phyloP scores from a whole-genome alignment of 2,888 invertebrate genomes.

The Drosophila robusta region DNA sequence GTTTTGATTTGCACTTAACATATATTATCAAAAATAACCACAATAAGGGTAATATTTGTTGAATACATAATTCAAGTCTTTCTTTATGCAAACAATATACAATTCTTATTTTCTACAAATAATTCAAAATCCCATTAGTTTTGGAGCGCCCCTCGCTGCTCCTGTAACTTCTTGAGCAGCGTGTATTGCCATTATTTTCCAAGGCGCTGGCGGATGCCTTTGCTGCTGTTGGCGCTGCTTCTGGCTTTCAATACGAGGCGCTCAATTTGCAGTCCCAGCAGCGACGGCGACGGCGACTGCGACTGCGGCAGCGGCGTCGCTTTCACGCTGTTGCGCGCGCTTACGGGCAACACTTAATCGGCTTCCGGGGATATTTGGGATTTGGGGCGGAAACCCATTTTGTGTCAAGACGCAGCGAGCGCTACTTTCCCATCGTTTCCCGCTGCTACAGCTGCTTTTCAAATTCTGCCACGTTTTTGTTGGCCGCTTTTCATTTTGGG shows the following conservation, averaged over 20 bases:
- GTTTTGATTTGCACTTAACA: too few relatives aligned
- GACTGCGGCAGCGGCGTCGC: conserved; percentile 31
- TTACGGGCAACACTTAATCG: conserved; percentile 80
- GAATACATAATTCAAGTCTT: too few relatives aligned
- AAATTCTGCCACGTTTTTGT: conserved; percentile 22
- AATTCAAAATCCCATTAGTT: not conserved
- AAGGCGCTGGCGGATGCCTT: conserved; percentile 40
- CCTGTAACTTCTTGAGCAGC: conserved; percentile 57
- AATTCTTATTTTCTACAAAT: not conserved
- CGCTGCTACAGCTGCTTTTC: conserved; percentile 12
- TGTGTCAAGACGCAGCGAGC: conserved; percentile 74
- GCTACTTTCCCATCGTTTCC: conserved; percentile 31
- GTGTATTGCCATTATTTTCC: conserved; percentile 67
- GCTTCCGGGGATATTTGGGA: conserved; percentile 81
- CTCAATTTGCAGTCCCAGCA: conserved; percentile 64
- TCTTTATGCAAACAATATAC: not conserved
- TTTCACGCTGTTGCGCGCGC: conserved; percentile 75
- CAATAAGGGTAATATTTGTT: too few relatives aligned
- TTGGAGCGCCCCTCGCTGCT: conserved; percentile 18
- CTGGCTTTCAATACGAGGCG: conserved; percentile 37
- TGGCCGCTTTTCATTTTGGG: conserved; percentile 70
- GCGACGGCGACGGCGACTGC: conserved; percentile 14
- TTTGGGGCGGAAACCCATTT: conserved; percentile 82
- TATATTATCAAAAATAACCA: too few relatives aligned
- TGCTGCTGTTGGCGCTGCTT: conserved; percentile 11